These are phyloP conservation scores for Heliothis virescens DNA, from an alignment of 1,140 invertebrate genomes.

Conservation along the genomic window DNA sequence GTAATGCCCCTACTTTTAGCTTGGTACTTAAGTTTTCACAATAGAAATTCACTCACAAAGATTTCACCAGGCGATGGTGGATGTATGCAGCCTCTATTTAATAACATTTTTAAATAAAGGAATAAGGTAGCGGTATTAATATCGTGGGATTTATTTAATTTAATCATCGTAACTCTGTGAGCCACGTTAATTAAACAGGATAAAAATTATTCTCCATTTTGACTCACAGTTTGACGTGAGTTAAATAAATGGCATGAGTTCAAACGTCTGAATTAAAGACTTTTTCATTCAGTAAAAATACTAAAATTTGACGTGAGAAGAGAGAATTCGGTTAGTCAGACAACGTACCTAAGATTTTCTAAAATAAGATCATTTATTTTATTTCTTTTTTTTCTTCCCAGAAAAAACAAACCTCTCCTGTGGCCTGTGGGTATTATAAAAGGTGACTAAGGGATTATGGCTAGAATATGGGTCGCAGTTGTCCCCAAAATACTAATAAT, in stretches of 20 bases:
- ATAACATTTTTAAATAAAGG: background rate
- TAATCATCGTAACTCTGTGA: constrained; percentile 12
- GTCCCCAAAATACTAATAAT: constrained; percentile 17
- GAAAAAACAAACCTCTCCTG: constrained; percentile 5
- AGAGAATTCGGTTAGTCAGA: no score
- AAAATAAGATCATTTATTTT: background rate
- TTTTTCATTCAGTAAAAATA: background rate
- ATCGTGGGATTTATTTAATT: constrained; percentile 34
- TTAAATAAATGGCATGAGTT: background rate
- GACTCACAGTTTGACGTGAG: constrained; percentile 16
- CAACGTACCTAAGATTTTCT: no score
- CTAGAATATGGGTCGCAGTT: constrained; percentile 15
- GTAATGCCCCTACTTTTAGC: no score
- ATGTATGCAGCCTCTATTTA: background rate
- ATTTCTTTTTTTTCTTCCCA: background rate
- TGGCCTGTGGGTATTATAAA: constrained; percentile 2
- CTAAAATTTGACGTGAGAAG: background rate
- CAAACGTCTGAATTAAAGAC: constrained; percentile 1
- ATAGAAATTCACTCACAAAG: background rate
- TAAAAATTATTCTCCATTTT: constrained; percentile 31
- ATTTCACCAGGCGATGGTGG: background rate
- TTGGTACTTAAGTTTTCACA: background rate
- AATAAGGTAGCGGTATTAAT: background rate
- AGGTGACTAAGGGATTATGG: constrained; percentile 32
- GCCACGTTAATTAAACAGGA: constrained; percentile 20